These are phyloP conservation scores for Phalloptychus januarius DNA, from an alignment of 2,797 vertebrate genomes.

Conservation along the genomic window DNA sequence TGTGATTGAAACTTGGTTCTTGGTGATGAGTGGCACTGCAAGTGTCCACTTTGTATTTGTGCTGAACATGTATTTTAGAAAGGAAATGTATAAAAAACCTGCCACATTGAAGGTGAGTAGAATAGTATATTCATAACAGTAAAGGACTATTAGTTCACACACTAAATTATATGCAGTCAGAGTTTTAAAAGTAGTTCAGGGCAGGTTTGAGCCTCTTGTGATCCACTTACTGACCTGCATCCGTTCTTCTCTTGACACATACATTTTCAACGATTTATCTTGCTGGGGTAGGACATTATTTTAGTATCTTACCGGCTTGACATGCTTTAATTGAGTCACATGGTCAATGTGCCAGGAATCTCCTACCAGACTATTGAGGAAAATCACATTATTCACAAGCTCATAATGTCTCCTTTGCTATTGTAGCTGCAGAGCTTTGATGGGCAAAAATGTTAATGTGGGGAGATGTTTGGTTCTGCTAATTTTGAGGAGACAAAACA, in stretches of 20 bases:
- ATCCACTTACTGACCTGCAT: not conserved
- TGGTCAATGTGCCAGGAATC: slow-evolving; percentile 12
- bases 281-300: slow-evolving; percentile 8
- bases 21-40: not conserved
- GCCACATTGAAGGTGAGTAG: not conserved
- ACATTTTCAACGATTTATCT: slow-evolving; percentile 38
- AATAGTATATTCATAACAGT: not conserved
- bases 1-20: not conserved
- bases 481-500: not conserved
- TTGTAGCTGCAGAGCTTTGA: slow-evolving; percentile 27
- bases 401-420: slow-evolving; percentile 25
- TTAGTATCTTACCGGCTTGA: slow-evolving; percentile 20
- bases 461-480: not conserved
- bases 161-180: not conserved
- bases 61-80: not conserved
- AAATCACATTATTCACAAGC: slow-evolving; percentile 32
- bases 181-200: not conserved
- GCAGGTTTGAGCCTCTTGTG: not conserved
- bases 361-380: slow-evolving; percentile 15
- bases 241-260: slow-evolving; percentile 27
- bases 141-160: not conserved
- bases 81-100: not conserved
- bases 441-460: slow-evolving; percentile 22
- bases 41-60: too few species aligned
- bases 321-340: slow-evolving; percentile 27